These are phyloP conservation scores for Silvanus unidentatus DNA, from an alignment of 2,888 invertebrate species.

Conservation along the genomic window DNA sequence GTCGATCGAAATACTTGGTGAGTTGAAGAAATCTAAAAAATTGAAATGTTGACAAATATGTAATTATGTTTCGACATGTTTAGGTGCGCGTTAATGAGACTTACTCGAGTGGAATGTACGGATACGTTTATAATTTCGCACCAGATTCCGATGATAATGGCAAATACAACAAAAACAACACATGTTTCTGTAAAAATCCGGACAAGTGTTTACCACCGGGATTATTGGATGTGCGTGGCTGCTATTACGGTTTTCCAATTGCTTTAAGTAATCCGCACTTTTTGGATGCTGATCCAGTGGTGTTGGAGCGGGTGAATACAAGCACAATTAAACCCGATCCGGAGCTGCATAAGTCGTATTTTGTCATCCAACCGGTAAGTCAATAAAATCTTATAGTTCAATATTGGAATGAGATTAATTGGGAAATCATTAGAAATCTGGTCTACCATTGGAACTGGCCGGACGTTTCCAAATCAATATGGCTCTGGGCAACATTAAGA, in stretches of 20 bases:
- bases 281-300: constrained; percentile 61
- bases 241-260: constrained; percentile 88
- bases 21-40: constrained; percentile 36
- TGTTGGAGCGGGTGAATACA: constrained; percentile 64
- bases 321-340: constrained; percentile 53
- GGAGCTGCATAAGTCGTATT: constrained; percentile 60
- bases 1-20: constrained; percentile 74
- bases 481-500: constrained; percentile 64
- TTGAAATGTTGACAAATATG: no score
- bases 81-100: constrained; percentile 61
- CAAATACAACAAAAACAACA: constrained; percentile 61
- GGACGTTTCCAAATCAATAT: constrained; percentile 84
- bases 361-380: constrained; percentile 74
- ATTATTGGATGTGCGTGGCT: constrained; percentile 75
- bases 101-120: constrained; percentile 55
- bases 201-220: constrained; percentile 67
- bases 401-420: not conserved
- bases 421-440: constrained; percentile 50
- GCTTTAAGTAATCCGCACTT: constrained; percentile 86
- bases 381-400: not conserved
- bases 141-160: constrained; percentile 76
- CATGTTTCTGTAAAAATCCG: constrained; percentile 66
- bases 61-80: constrained; percentile 13
- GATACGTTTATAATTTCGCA: constrained; percentile 69
- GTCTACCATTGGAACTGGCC: constrained; percentile 71